Conservation (phyloP, 1,140 invertebrate genomes). For the Panagrolaimus sp. region DNA sequence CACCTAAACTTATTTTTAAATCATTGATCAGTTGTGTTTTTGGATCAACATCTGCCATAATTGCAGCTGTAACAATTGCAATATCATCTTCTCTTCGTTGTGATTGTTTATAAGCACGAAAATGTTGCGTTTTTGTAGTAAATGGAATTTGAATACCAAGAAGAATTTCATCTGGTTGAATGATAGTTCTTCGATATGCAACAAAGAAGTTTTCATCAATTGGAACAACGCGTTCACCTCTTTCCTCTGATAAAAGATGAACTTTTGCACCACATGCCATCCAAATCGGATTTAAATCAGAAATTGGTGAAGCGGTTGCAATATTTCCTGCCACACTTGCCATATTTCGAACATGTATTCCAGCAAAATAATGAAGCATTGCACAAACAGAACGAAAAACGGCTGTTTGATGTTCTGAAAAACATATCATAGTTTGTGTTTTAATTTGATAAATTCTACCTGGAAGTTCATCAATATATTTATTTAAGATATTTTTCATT, state of each 20-base stretch:
- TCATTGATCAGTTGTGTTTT: slow-evolving; percentile 64
- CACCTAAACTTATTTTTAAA: slow-evolving; percentile 73
- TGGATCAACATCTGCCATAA: slow-evolving; percentile 63
- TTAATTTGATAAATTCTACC: no score
- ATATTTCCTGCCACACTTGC: slow-evolving; percentile 81
- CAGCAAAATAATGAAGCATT: slow-evolving; percentile 88
- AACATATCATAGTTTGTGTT: no score
- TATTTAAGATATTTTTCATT: slow-evolving; percentile 66
- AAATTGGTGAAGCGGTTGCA: slow-evolving; percentile 88
- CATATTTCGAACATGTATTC: slow-evolving; percentile 81
- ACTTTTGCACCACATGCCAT: slow-evolving; percentile 67
- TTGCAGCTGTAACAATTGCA: slow-evolving; percentile 81
- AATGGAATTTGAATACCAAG: slow-evolving; percentile 70
- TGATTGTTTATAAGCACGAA: slow-evolving; percentile 84
- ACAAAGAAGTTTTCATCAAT: slow-evolving; percentile 81
- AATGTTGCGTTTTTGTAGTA: slow-evolving; percentile 68
- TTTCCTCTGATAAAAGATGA: slow-evolving; percentile 62
- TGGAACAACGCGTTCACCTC: slow-evolving; percentile 64
- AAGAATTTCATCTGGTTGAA: slow-evolving; percentile 73
- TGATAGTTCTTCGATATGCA: slow-evolving; percentile 74
- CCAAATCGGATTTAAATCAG: slow-evolving; percentile 87
- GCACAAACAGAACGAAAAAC: slow-evolving; percentile 59
- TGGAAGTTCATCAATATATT: slow-evolving; percentile 63
- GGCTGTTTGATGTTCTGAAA: slow-evolving; percentile 43
- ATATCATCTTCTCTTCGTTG: slow-evolving; percentile 86